Conservation (phyloP, 92 coral and sea anemone species). For the Umimayanthus kanabou region DNA sequence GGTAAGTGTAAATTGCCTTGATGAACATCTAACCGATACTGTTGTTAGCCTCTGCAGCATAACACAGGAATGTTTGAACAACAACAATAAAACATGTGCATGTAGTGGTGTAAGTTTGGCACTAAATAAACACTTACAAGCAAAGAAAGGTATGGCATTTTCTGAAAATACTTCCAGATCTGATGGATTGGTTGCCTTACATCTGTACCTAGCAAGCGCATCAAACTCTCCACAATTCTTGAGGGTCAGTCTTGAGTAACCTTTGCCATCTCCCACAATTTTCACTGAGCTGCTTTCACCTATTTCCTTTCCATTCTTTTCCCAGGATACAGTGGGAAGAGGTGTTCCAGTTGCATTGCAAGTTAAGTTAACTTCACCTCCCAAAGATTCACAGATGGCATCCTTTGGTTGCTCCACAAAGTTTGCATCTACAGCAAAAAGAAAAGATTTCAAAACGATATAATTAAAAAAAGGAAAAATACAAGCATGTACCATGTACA, state of each 20-base stretch:
- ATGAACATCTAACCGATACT: no score
- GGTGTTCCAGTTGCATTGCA: slow-evolving; percentile 21
- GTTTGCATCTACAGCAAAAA: background rate
- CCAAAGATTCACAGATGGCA: background rate
- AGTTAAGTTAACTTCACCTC: background rate
- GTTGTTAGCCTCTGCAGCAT: no score
- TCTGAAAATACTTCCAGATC: background rate
- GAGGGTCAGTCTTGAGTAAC: background rate
- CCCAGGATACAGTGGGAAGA: background rate
- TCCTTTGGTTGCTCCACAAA: background rate
- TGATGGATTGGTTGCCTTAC: background rate
- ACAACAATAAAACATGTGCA: no score
- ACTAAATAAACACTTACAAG: background rate
- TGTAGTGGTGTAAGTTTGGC: no score
- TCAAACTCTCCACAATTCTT: background rate
- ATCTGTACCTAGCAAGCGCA: background rate
- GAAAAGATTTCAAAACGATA: no score
- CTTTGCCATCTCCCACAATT: background rate
- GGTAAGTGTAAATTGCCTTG: no score
- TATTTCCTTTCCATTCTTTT: background rate
- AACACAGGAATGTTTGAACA: no score
- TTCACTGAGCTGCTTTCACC: background rate
- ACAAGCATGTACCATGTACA: no score
- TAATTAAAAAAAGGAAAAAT: no score
- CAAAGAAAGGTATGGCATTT: background rate